Evolutionary conservation across 53 echinoderm and acorn worm genomes (phyloP), one percentile per base, ranked within the genome.

Genomic region (Arbacia lixula): DNA sequence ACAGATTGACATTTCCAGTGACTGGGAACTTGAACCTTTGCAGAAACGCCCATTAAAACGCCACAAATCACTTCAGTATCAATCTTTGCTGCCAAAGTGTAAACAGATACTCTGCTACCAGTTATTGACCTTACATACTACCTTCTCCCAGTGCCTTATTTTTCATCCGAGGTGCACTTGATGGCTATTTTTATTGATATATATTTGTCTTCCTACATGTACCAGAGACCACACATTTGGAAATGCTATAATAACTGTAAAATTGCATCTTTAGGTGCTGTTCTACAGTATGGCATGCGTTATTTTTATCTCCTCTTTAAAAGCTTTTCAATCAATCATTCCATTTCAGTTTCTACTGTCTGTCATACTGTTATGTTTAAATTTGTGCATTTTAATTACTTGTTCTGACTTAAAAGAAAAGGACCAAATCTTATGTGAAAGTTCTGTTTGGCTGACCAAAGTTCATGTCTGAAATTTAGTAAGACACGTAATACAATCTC

Each of bases 1-100:
- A 1, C 6, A 74, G 78, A 78, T 78, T 78, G 78, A 78, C 60
- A 78, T 78, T 78, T 51, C 74, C 50, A 74, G 33, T 74, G 74
- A 74, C 50, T 74, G 53, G 54, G 31, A 74, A 74, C 74, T 52
- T 12, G 42, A 73, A 52, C 53, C 27, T 29, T 29, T 16, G 20
- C 11, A 74, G 72, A 43, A 30, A 74, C 25, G 38, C 41, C 78
- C 82, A 81, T 81, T 81, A 81, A 81, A 81, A 81, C 64, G 29
- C 50, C 64, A 81, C 82, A 81, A 81, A 81, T 81, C 82, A 81
- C 30, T 28, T 32, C 12, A 19, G 21, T 81, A 81, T 63, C 82
- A 62, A 63, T 81, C n/a, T 81, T 35, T 4, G 35, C 46, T 63
- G n/a, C 20, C 29, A 37, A 81, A n/a, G 65, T 63, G 64, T 81